Conservation (phyloP, 2,888 invertebrate genomes). For the Metellina segmentata region DNA sequence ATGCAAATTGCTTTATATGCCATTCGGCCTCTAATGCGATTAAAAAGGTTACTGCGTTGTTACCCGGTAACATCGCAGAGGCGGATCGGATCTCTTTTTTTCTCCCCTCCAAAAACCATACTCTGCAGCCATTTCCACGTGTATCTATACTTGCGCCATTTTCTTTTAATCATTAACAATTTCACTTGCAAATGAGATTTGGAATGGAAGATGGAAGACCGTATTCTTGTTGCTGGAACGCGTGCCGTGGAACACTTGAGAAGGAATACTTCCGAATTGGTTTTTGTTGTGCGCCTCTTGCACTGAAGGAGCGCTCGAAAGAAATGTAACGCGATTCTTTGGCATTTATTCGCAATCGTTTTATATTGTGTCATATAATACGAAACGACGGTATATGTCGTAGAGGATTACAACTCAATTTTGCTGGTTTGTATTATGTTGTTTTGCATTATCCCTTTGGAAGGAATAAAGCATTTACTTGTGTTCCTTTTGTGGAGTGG, state of each 20-base stretch:
- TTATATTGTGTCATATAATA: too few relatives aligned
- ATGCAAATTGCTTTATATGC: conserved; percentile 57
- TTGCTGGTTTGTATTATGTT: too few relatives aligned
- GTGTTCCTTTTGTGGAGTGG: too few relatives aligned
- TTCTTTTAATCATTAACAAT: conserved; percentile 66
- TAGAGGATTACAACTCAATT: too few relatives aligned
- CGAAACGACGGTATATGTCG: too few relatives aligned
- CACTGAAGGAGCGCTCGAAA: neutral
- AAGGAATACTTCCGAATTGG: neutral
- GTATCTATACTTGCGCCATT: neutral
- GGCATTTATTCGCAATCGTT: too few relatives aligned
- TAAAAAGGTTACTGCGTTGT: conserved; percentile 43
- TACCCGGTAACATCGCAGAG: neutral
- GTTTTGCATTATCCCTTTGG: too few relatives aligned
- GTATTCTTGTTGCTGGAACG: neutral
- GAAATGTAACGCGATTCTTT: neutral
- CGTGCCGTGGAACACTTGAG: neutral
- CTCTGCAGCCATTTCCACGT: too few relatives aligned
- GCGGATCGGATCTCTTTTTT: too few relatives aligned
- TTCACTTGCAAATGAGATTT: conserved; percentile 66
- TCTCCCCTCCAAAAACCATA: too few relatives aligned
- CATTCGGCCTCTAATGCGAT: conserved; percentile 61
- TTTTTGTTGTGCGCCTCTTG: neutral
- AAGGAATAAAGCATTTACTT: too few relatives aligned
- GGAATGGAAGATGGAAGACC: conserved; percentile 3